Conservation (phyloP, 2,888 invertebrate genomes). For the Ophonus ardosiacus region DNA sequence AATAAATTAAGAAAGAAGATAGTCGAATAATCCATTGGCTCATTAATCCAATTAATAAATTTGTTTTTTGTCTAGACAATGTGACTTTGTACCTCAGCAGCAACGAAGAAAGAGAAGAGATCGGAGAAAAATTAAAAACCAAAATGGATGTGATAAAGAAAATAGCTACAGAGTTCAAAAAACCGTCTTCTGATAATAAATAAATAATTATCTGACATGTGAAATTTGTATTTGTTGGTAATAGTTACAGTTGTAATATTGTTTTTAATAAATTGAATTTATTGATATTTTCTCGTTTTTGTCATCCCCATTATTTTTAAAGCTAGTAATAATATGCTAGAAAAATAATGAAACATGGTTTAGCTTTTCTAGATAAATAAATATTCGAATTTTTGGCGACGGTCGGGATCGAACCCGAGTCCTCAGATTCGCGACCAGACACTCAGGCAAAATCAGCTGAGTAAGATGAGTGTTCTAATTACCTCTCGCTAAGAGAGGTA, state of each 20-base stretch:
- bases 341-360: too few relatives aligned
- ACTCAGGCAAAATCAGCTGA: too few relatives aligned
- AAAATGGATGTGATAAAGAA: slow-evolving; percentile 76
- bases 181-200: slow-evolving; percentile 69
- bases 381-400: too few relatives aligned
- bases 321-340: background rate
- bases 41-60: slow-evolving; percentile 19
- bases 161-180: slow-evolving; percentile 78
- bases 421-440: too few relatives aligned
- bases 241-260: slow-evolving; percentile 37
- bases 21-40: background rate
- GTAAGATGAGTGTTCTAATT: too few relatives aligned
- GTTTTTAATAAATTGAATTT: slow-evolving; percentile 48
- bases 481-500: too few relatives aligned
- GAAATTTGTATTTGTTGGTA: slow-evolving; percentile 47
- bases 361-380: too few relatives aligned
- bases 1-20: too few relatives aligned
- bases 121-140: slow-evolving; percentile 76
- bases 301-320: background rate
- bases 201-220: slow-evolving; percentile 56
- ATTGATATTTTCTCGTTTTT: background rate
- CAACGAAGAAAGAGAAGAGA: slow-evolving; percentile 77
- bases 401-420: too few relatives aligned
- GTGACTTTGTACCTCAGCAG: slow-evolving; percentile 81
- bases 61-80: slow-evolving; percentile 77